Base-by-base conservation (phyloP, 1,140 invertebrate genomes). In the Idris sp. region DNA sequence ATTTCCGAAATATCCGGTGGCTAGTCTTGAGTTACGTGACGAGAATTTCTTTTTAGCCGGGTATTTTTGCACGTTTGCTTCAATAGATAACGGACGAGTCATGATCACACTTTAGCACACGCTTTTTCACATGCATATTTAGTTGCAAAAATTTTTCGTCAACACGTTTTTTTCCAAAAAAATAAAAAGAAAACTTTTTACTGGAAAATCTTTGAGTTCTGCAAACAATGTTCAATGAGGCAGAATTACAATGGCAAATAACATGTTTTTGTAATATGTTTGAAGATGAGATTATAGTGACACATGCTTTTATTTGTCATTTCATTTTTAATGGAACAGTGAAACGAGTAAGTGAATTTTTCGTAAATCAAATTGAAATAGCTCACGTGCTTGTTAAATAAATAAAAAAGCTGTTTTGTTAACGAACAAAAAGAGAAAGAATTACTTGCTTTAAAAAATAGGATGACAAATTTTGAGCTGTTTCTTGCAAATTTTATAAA, bases 1-100 rank as follows among this genome's bases (percentile, higher is more conserved):
- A 59, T 73, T 73, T 58, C 13, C 46, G 40, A 51, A 65, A 61
- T 73, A 65, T 65, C 59, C 61, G 46, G 54, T 49, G 69, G 58
- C 38, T 54, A 73, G 53, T 73, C 59, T 59, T 65, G 44, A 26
- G 31, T 40, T 65, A 73, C 69, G 69, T 65, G 59, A 65, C 11
- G 25, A n/a, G 68, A 64, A 73, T 73, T 73, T 53, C 28, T 56
- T 58, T 61, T n/a, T n/a, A n/a, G n/a, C n/a, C 38, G 18, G 18
- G 53, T 59, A 68, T 59, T 58, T 41, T 36, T 35, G 43, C 10
- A 43, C n/a, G 44, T n/a, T 58, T 33, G 25, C 40, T 43, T 41
- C 64, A 33, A 38, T 43, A 30, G 41, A 56, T 68, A 58, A 48
- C 30, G 31, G 49, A 6, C 15, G n/a, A 15, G 41, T 8, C 25